phyloP scores from a whole-genome alignment of 1,140 invertebrate genomes.

The Drosophila elegans region DNA sequence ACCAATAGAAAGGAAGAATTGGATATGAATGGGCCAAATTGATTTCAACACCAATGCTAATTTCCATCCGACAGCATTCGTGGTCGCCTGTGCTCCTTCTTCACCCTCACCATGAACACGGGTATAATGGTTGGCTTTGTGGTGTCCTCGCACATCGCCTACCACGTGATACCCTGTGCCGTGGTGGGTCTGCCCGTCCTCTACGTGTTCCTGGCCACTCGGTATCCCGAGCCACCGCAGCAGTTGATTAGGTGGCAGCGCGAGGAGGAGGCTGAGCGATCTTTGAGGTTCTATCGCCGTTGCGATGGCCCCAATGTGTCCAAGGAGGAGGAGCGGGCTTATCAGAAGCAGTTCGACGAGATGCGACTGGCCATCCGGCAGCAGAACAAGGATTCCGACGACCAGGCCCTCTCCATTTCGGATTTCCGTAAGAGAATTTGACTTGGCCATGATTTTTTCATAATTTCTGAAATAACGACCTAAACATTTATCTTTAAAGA shows the following conservation, averaged over 20 bases:
- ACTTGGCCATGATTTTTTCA: no score
- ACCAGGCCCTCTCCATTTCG: constrained; percentile 11
- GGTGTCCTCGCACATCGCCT: constrained; percentile 66
- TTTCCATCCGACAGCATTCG: constrained; percentile 57
- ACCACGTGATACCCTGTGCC: constrained; percentile 65
- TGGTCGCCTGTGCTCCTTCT: constrained; percentile 72
- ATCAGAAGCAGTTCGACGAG: constrained; percentile 62
- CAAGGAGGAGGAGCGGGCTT: constrained; percentile 46
- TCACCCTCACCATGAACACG: constrained; percentile 57
- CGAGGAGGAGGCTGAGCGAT: constrained; percentile 48
- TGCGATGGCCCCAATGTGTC: constrained; percentile 34
- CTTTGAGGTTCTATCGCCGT: constrained; percentile 67
- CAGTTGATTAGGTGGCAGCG: constrained; percentile 56
- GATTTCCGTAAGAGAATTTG: constrained; percentile 72
- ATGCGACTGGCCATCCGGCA: constrained; percentile 54
- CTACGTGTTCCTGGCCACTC: constrained; percentile 47
- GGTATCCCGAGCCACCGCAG: constrained; percentile 73
- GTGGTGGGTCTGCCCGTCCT: constrained; percentile 62
- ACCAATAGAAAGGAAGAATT: no score
- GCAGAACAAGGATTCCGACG: constrained; percentile 35
- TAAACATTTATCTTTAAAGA: no score
- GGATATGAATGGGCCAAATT: no score
- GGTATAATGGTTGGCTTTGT: constrained; percentile 73
- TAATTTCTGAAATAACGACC: no score
- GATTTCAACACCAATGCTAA: no score